These are phyloP conservation scores for Gambusia yucatana DNA, from an alignment of 2,797 vertebrate species.

Conservation along the genomic window DNA sequence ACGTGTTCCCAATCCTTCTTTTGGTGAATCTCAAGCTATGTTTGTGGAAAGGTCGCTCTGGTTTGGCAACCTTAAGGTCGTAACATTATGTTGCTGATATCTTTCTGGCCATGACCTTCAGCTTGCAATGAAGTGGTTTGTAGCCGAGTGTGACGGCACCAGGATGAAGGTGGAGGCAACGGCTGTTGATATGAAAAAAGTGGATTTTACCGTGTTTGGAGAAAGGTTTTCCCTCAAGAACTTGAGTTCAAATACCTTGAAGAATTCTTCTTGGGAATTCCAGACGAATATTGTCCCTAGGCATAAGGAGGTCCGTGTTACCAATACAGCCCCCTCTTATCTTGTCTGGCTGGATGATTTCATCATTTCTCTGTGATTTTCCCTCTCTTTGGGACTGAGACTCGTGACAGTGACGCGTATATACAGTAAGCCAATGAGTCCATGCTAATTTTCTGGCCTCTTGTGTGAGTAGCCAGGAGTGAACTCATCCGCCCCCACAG, in stretches of 20 bases:
- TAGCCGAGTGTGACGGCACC: neutral
- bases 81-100: neutral
- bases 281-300: neutral
- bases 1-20: neutral
- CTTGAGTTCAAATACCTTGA: neutral
- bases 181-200: neutral
- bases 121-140: neutral
- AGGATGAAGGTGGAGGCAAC: neutral
- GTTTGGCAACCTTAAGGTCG: neutral
- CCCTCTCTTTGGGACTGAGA: neutral
- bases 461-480: neutral
- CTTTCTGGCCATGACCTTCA: neutral
- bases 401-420: slow-evolving; percentile 5
- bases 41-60: neutral
- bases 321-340: neutral
- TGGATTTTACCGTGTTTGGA: neutral
- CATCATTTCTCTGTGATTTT: neutral
- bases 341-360: neutral
- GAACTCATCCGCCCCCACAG: neutral
- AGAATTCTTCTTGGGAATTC: neutral
- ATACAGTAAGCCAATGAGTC: neutral
- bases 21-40: neutral
- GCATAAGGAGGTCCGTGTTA: neutral
- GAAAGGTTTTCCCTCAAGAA: neutral
- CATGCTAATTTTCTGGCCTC: neutral